A percentile compares a stretch with the other conserved stretches of the same genome.
These are phyloP conservation scores for Gymnosoma rotundatum DNA, from an alignment of 2,888 invertebrate species.

Conservation along the genomic window DNA sequence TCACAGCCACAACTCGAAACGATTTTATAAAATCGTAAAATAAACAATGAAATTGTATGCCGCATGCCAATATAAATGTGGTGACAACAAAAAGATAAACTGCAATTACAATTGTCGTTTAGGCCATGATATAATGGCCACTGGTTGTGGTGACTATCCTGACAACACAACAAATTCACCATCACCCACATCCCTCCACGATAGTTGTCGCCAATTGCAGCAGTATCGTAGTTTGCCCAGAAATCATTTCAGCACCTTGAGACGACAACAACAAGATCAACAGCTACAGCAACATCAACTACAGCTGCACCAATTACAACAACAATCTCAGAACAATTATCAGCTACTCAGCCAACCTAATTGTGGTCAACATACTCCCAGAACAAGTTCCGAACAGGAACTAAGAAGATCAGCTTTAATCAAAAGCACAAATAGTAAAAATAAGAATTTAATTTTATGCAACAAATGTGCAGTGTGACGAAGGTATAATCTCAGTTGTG, in stretches of 20 bases:
- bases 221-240: constrained; percentile 71
- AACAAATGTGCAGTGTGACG: constrained; percentile 81
- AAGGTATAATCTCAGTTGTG: constrained; percentile 80
- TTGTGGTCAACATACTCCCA: constrained; percentile 40
- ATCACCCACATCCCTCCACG: constrained; percentile 79
- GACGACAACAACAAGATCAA: constrained; percentile 59
- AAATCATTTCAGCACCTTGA: constrained; percentile 66
- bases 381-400: constrained; percentile 69
- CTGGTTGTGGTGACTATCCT: constrained; percentile 74
- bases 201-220: constrained; percentile 80
- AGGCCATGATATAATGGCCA: constrained; percentile 78
- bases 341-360: constrained; percentile 60
- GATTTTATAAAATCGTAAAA: constrained; percentile 54
- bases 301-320: constrained; percentile 1
- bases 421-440: constrained; percentile 64
- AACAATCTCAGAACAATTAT: constrained; percentile 46
- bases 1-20: constrained; percentile 25
- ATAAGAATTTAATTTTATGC: constrained; percentile 77
- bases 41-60: constrained; percentile 80
- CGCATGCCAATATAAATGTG: constrained; percentile 81
- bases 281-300: constrained; percentile 49
- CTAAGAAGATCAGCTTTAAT: constrained; percentile 70
- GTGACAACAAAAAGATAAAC: constrained; percentile 75
- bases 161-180: constrained; percentile 74
- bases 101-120: constrained; percentile 69